Evolutionary conservation across 2,888 invertebrate genomes (phyloP).

Genomic region (Coecobrya sp.): DNA sequence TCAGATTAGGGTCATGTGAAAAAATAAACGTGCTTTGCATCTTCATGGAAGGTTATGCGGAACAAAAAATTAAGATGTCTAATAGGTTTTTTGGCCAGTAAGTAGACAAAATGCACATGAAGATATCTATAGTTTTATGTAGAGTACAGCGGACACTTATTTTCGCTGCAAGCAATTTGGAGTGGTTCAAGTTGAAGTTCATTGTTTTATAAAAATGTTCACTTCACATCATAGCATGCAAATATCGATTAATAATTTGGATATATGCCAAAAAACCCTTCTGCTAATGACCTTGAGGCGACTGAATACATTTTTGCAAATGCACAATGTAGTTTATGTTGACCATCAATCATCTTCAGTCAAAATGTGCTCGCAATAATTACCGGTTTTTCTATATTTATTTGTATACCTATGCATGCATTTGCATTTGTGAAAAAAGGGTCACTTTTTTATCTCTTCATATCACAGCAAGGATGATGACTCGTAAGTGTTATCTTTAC

Average conservation of each 20-base stretch:
- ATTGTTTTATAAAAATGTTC: constrained; percentile 24
- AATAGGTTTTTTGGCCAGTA: no score
- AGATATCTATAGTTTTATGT: not conserved
- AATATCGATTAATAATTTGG: constrained; percentile 31
- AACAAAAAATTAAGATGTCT: no score
- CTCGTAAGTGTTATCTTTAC: not conserved
- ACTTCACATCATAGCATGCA: not conserved
- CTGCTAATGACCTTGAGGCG: constrained; percentile 57
- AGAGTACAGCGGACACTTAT: not conserved
- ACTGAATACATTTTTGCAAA: constrained; percentile 39
- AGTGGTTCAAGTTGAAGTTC: constrained; percentile 8
- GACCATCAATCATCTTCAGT: constrained; percentile 32
- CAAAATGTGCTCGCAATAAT: not conserved
- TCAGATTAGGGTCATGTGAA: no score
- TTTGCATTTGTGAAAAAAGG: not conserved
- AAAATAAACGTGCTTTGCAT: no score
- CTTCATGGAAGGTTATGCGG: no score
- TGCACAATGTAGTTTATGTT: constrained; percentile 24
- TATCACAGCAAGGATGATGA: not conserved
- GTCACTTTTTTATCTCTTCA: not conserved
- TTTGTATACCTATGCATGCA: not conserved
- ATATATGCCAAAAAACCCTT: constrained; percentile 24
- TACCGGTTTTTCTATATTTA: not conserved
- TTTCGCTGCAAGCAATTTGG: not conserved
- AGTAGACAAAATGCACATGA: not conserved